These are phyloP conservation scores for Sebastes baramenuke DNA, from an alignment of 2,797 vertebrate genomes.

Conservation along the genomic window DNA sequence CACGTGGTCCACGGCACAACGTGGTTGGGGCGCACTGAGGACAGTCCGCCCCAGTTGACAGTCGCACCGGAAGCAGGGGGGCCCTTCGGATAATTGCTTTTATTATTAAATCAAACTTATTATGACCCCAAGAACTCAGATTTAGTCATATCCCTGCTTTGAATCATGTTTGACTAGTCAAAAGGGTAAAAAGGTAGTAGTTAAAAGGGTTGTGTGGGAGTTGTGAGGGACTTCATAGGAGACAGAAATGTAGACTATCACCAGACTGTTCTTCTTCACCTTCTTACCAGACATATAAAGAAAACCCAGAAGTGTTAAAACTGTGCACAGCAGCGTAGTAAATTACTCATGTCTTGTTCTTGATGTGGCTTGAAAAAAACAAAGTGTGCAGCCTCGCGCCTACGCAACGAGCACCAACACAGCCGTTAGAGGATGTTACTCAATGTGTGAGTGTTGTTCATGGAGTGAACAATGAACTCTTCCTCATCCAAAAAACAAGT, in stretches of 20 bases:
- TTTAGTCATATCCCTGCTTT: neutral
- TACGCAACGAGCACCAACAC: slow-evolving; percentile 5
- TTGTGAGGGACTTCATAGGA: neutral
- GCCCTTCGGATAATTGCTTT: no score
- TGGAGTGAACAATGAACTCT: neutral
- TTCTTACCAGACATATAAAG: no score
- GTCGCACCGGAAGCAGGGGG: no score
- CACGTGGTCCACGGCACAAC: no score
- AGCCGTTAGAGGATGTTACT: slow-evolving; percentile 37
- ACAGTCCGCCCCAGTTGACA: no score
- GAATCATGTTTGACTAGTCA: neutral
- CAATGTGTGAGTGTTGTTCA: slow-evolving; percentile 1
- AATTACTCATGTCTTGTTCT: slow-evolving; percentile 1
- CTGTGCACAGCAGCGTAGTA: neutral
- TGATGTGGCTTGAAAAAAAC: slow-evolving; percentile 10
- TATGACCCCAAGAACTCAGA: no score
- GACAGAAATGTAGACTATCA: no score
- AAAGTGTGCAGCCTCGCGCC: neutral
- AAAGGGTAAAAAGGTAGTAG: neutral
- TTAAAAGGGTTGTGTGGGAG: neutral
- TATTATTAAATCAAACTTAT: no score
- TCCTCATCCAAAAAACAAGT: neutral
- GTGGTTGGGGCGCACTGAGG: rapidly evolving
- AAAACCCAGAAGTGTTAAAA: neutral
- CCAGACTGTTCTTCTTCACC: neutral